Evolutionary conservation across 2,797 vertebrate genomes (phyloP).

Genomic region (Coranthus polyacanthus): DNA sequence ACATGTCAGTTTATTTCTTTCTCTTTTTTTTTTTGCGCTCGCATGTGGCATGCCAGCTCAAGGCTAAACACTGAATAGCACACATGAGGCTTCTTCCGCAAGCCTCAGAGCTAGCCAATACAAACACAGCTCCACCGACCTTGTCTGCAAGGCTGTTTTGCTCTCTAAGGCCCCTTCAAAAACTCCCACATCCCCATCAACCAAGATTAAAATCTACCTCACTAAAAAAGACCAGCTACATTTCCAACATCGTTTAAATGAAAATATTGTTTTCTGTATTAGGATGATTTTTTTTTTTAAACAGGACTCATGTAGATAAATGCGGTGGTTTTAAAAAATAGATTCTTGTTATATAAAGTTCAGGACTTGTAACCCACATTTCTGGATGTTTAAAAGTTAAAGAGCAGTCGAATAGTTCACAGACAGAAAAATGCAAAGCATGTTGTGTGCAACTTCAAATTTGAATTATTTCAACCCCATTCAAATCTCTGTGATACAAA

Average conservation of each 20-base stretch:
- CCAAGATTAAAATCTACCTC: slow-evolving; percentile 19
- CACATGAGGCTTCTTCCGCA: slow-evolving; percentile 58
- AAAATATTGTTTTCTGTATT: slow-evolving; percentile 19
- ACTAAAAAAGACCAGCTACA: slow-evolving; percentile 25
- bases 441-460: no score
- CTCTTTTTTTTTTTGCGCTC: slow-evolving; percentile 27
- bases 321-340: no score
- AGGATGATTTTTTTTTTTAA: not conserved
- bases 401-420: no score
- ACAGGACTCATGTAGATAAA: no score
- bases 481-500: no score
- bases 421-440: no score
- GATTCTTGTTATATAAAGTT: no score
- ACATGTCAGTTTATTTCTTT: slow-evolving; percentile 30
- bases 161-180: slow-evolving; percentile 42
- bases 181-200: slow-evolving; percentile 23
- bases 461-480: no score
- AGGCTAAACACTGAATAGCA: slow-evolving; percentile 72
- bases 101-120: slow-evolving; percentile 39
- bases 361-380: no score
- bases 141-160: slow-evolving; percentile 55
- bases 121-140: slow-evolving; percentile 51
- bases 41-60: slow-evolving; percentile 57
- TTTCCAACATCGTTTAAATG: slow-evolving; percentile 24
- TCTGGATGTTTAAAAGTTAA: no score